phyloP scores from a whole-genome alignment of 1,140 invertebrate species.

The Formica exsecta region DNA sequence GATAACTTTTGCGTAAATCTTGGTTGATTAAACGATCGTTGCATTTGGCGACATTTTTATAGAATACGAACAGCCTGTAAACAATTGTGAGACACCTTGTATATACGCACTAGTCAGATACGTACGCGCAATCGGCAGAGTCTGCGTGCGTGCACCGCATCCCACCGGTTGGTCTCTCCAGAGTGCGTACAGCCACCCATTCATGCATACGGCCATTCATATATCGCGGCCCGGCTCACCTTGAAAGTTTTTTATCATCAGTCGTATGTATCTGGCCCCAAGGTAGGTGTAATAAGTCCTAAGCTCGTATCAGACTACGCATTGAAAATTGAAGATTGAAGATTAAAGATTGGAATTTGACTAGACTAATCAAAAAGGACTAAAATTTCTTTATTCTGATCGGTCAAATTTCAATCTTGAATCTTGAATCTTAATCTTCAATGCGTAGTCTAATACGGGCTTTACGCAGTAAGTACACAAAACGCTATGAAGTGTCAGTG shows the following conservation, averaged over 20 bases:
- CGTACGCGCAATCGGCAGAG: conserved; percentile 22
- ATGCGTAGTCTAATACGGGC: no score
- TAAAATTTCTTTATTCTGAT: no score
- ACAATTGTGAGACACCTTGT: conserved; percentile 1
- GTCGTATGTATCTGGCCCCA: conserved; percentile 59
- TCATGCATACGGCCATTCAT: conserved; percentile 85
- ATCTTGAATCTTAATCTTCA: no score
- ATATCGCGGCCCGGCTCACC: conserved; percentile 81
- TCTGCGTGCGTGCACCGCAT: conserved; percentile 55
- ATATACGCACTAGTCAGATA: conserved; percentile 17
- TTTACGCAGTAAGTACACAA: no score
- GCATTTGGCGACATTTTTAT: not conserved
- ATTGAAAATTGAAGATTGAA: no score
- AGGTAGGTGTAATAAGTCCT: no score
- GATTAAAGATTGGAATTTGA: no score
- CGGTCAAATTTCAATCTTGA: no score
- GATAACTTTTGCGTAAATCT: not conserved
- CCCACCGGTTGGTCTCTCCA: conserved; percentile 41
- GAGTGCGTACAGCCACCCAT: conserved; percentile 77
- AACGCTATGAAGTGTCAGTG: no score
- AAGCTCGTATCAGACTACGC: no score
- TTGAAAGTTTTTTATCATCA: conserved; percentile 80
- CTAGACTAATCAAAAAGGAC: no score
- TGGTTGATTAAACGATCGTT: not conserved
- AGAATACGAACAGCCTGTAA: no score